These are phyloP conservation scores for Metalampra italica DNA, from an alignment of 2,888 invertebrate species.

Conservation along the genomic window DNA sequence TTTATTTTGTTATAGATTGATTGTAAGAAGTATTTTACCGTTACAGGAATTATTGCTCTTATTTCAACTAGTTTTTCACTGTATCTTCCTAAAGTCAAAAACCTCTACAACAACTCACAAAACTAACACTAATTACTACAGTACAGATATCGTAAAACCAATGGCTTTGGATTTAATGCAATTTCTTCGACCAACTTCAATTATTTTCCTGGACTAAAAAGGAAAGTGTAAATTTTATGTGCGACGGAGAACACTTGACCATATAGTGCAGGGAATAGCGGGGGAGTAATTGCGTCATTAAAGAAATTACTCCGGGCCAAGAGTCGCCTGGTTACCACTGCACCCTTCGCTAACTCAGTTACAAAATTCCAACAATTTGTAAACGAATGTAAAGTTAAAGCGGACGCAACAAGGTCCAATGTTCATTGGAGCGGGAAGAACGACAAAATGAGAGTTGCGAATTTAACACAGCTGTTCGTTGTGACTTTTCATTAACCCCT, in stretches of 20 bases:
- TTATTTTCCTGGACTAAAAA: too few relatives aligned
- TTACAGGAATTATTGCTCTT: too few relatives aligned
- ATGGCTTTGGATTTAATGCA: too few relatives aligned
- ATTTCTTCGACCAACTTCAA: too few relatives aligned
- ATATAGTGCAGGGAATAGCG: slow-evolving; percentile 41
- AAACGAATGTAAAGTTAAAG: not conserved
- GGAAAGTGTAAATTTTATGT: slow-evolving; percentile 36
- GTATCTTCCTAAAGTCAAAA: too few relatives aligned
- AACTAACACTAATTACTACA: too few relatives aligned
- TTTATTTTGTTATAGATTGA: too few relatives aligned
- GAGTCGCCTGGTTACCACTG: slow-evolving; percentile 29
- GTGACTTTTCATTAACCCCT: slow-evolving; percentile 36
- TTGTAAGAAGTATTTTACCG: too few relatives aligned
- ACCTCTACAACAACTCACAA: too few relatives aligned
- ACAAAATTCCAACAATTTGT: slow-evolving; percentile 23
- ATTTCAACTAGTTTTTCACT: too few relatives aligned
- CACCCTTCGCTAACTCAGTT: slow-evolving; percentile 45
- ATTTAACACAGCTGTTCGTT: slow-evolving; percentile 34
- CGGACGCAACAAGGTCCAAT: slow-evolving; percentile 27
- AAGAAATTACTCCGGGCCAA: slow-evolving; percentile 43
- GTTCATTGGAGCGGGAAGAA: slow-evolving; percentile 7
- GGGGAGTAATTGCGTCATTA: slow-evolving; percentile 60
- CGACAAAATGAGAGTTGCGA: slow-evolving; percentile 38
- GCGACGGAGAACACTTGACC: slow-evolving; percentile 39
- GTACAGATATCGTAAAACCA: too few relatives aligned